phyloP scores from a whole-genome alignment of 2,888 invertebrate genomes.

The Tetanocera ferruginea region DNA sequence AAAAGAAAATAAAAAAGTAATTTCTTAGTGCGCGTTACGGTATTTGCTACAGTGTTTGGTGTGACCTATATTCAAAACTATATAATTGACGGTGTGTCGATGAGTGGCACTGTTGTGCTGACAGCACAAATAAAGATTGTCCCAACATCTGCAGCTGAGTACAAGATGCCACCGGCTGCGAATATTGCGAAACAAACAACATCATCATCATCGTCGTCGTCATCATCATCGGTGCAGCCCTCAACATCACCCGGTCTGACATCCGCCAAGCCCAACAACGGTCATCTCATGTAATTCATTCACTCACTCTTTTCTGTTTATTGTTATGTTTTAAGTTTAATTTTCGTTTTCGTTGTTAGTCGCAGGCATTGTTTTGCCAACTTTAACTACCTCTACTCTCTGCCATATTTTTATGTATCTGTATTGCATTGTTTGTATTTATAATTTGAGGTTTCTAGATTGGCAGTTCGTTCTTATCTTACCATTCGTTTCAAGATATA shows the following conservation, averaged over 20 bases:
- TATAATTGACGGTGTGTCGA: not conserved
- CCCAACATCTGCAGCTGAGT: not conserved
- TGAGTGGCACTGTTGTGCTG: not conserved
- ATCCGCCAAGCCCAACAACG: conserved; percentile 32
- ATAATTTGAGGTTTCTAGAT: not conserved
- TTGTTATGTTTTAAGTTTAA: not conserved
- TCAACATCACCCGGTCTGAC: conserved; percentile 23
- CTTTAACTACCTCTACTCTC: not conserved
- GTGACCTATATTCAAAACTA: conserved; percentile 21
- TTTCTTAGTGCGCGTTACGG: not conserved
- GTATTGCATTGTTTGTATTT: conserved; percentile 29
- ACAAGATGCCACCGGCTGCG: conserved; percentile 31
- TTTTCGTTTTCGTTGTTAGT: not conserved
- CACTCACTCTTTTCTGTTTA: not conserved
- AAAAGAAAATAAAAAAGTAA: not conserved
- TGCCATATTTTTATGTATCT: conserved; percentile 39
- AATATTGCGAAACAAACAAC: conserved; percentile 41
- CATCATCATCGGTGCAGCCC: conserved; percentile 46
- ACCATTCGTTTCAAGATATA: not conserved
- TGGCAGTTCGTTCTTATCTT: not conserved
- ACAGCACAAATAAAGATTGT: not conserved
- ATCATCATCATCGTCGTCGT: conserved; percentile 50
- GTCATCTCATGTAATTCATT: conserved; percentile 42
- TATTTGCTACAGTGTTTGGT: not conserved
- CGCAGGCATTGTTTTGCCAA: not conserved